Evolutionary conservation across 2,888 invertebrate genomes (phyloP).

Genomic region (Rosalia funebris): DNA sequence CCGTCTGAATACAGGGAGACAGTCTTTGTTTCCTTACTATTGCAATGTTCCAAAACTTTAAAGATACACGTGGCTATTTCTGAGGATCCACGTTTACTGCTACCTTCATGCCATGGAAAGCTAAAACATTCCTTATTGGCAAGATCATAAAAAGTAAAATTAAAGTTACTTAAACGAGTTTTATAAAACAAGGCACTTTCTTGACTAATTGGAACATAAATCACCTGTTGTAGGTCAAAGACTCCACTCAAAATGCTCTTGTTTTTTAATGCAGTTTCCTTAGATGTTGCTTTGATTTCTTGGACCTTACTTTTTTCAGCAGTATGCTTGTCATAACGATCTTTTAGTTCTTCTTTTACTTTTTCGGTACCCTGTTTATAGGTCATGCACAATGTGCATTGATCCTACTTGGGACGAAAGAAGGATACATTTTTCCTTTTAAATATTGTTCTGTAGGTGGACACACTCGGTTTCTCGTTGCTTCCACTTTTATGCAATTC

Average conservation of each 20-base stretch:
- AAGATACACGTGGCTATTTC: slow-evolving; percentile 19
- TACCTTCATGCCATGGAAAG: slow-evolving; percentile 21
- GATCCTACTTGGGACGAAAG: neutral
- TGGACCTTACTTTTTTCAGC: neutral
- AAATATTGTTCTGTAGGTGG: neutral
- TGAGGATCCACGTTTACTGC: slow-evolving; percentile 20
- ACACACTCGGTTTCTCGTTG: neutral
- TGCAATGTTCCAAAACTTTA: neutral
- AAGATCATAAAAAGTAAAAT: slow-evolving; percentile 25
- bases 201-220: slow-evolving; percentile 3
- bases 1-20: neutral
- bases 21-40: neutral
- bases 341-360: neutral
- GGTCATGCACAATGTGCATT: neutral
- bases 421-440: neutral
- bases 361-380: neutral
- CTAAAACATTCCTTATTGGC: slow-evolving; percentile 18
- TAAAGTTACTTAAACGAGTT: slow-evolving; percentile 16
- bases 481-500: slow-evolving; percentile 1
- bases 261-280: neutral
- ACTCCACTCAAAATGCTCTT: neutral
- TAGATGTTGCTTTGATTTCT: neutral
- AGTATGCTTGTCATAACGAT: neutral
- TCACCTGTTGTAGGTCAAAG: slow-evolving; percentile 4
- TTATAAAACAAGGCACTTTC: slow-evolving; percentile 22